These are phyloP conservation scores for Cyanoliseus patagonus DNA, from an alignment of 2,113 vertebrate genomes.

Conservation along the genomic window DNA sequence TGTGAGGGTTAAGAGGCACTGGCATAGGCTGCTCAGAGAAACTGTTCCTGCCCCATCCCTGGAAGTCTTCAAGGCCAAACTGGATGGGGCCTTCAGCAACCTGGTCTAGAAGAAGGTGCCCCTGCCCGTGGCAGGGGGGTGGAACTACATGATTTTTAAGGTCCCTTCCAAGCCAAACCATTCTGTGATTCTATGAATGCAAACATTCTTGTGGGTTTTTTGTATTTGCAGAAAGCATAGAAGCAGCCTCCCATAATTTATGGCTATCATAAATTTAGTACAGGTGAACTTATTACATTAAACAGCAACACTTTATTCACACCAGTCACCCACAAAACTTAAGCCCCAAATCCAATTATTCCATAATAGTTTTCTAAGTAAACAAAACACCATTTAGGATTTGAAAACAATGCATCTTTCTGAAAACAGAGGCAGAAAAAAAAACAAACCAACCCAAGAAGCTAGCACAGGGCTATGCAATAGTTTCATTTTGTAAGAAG, in stretches of 20 bases:
- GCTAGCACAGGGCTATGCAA: background rate
- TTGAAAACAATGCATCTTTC: conserved; percentile 51
- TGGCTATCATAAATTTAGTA: background rate
- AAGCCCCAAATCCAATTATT: conserved; percentile 16
- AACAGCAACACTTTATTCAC: conserved; percentile 1
- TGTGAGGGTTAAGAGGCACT: background rate
- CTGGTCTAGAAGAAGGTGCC: background rate
- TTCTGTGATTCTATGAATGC: background rate
- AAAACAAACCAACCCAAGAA: background rate
- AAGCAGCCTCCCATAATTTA: background rate
- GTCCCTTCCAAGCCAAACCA: background rate
- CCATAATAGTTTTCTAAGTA: background rate
- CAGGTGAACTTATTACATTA: background rate
- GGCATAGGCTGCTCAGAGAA: background rate
- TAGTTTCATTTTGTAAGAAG: conserved; percentile 29
- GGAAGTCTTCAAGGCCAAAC: background rate
- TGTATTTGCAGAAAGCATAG: background rate
- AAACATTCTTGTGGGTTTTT: background rate
- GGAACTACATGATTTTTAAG: background rate
- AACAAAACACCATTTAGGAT: conserved; percentile 22
- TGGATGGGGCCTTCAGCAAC: background rate
- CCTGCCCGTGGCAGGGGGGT: background rate
- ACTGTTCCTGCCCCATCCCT: background rate
- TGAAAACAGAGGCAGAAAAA: background rate
- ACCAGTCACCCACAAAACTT: background rate